Base-by-base conservation (phyloP, 1,140 invertebrate species). In the Apis dorsata region DNA sequence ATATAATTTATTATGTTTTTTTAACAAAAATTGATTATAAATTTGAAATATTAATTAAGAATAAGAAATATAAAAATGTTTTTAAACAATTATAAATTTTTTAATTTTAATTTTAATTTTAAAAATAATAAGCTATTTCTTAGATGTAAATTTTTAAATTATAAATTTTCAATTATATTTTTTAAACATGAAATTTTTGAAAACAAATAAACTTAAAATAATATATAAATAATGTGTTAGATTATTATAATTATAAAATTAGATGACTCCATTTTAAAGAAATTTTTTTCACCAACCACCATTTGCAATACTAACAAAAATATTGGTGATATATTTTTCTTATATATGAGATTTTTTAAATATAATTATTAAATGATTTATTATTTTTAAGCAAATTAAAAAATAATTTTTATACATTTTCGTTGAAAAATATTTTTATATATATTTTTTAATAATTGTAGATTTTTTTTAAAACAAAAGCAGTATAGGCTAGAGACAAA, bases 251-350 rank as follows among this genome's bases (percentile, higher is more conserved):
- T 74, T 60, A n/a, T 12, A 44, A 21, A 44, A 44, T 44, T 44
- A 44, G 34, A 44, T 44, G 4, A 34, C 3, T 44, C 28, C 12
- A 59, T 81, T 60, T 66, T 77, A 53, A 77, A 77, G 49, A 57
- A 19, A 77, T 49, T 62, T 10, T 51, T 24, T 55, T 60, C 24
- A 77, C 60, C 73, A 63, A 70, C 70, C 57, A 82, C 63, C 51
- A 44, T 17, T 77, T 82, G 9, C 24, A 62, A 77, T 19, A 77
- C 74, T 82, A 82, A 82, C 80, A 69, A 44, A 34, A 82, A 77
- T 69, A 24, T 82, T 77, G 15, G 9, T 75, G 62, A 8, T 53
- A 76, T 76, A 51, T 60, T n/a, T 75, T 51, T 75, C 9, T 24
- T 24, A 12, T 51, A 12, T 21, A 19, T 21, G 17, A 17, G 49